Percentiles rank a stretch among this genome's conserved stretches.
phyloP scores from a whole-genome alignment of 2,888 invertebrate species.

The Zygogramma bicolorata region DNA sequence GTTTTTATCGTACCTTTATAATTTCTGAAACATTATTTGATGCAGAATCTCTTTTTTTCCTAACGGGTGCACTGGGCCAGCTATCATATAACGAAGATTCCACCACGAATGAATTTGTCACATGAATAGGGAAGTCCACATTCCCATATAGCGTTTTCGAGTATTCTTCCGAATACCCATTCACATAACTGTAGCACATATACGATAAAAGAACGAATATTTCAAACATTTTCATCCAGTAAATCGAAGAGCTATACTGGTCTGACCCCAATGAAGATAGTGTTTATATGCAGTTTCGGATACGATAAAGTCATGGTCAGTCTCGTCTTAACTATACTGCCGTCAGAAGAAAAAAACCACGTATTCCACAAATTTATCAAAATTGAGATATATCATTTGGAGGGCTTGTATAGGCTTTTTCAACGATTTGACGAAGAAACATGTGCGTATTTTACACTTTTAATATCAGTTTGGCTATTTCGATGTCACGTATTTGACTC shows the following conservation, averaged over 20 bases:
- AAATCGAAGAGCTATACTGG: not conserved
- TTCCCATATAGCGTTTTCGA: not conserved
- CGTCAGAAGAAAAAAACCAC: too few species aligned
- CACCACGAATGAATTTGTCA: not conserved
- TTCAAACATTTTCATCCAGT: not conserved
- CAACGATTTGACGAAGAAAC: too few species aligned
- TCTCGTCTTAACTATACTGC: not conserved
- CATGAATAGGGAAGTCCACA: not conserved
- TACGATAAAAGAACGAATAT: not conserved
- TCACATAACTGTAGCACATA: not conserved
- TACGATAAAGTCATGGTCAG: not conserved
- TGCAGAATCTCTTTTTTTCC: too few species aligned
- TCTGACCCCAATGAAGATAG: not conserved
- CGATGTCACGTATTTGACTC: too few species aligned
- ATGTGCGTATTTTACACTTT: too few species aligned
- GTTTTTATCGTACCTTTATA: too few species aligned
- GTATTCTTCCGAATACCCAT: not conserved
- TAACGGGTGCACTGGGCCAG: too few species aligned
- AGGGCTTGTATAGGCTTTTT: too few species aligned
- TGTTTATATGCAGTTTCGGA: not conserved
- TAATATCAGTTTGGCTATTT: too few species aligned
- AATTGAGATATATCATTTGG: too few species aligned
- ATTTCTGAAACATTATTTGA: too few species aligned
- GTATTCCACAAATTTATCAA: too few species aligned
- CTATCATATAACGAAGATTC: not conserved